Percentiles rank a stretch among this genome's conserved stretches.
phyloP scores from a whole-genome alignment of 2,797 vertebrate genomes.

The Dromococcyx pavoninus region DNA sequence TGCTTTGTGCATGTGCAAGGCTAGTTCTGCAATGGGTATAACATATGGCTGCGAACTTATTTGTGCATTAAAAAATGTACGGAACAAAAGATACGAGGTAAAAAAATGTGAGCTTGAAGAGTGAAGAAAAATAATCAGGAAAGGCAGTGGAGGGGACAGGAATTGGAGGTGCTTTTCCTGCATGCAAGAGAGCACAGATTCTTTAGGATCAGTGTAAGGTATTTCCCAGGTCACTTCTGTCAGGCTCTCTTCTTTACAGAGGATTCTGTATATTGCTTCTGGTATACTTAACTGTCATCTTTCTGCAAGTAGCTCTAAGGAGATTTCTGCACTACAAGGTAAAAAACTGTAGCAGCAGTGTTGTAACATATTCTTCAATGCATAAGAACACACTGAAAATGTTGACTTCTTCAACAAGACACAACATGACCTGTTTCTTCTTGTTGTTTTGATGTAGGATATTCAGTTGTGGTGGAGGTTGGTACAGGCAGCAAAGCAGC shows the following conservation, averaged over 20 bases:
- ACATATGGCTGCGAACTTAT: background rate
- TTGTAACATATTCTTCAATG: background rate
- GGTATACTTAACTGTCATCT: background rate
- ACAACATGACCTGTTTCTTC: background rate
- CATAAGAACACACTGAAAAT: background rate
- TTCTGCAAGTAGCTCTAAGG: background rate
- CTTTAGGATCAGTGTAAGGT: background rate
- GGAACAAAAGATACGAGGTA: background rate
- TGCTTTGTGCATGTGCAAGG: background rate
- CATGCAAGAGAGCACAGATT: background rate
- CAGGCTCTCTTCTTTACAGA: background rate
- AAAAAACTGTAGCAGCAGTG: background rate
- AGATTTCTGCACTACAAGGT: background rate
- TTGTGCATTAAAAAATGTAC: background rate
- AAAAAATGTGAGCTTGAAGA: background rate
- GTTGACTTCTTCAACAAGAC: background rate
- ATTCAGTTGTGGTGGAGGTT: conserved; percentile 82
- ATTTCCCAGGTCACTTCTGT: background rate
- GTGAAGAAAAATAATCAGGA: background rate
- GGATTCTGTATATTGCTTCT: background rate
- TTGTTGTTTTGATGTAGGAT: conserved; percentile 61
- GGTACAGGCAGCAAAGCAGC: conserved; percentile 89
- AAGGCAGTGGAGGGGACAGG: background rate
- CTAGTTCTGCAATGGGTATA: background rate
- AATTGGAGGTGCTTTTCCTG: background rate